These are phyloP conservation scores for Epinotia nisella DNA, from an alignment of 2,888 invertebrate species.

Conservation along the genomic window DNA sequence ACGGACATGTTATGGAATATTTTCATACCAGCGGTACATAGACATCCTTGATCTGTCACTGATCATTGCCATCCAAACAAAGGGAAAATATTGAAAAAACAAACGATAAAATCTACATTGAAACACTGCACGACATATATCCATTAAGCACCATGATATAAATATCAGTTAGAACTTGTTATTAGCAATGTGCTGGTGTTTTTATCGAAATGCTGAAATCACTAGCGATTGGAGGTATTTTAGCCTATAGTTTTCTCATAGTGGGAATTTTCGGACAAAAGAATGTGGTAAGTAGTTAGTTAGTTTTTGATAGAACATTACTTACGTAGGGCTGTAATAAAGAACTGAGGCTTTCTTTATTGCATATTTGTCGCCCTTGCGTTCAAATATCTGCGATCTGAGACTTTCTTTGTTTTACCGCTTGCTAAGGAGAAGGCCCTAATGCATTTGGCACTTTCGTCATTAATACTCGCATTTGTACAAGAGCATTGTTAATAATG, in stretches of 20 bases:
- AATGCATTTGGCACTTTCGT: too few species aligned
- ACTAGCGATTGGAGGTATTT: neutral
- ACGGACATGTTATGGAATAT: neutral
- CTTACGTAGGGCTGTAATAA: too few species aligned
- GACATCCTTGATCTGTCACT: constrained; percentile 18
- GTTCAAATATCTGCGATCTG: too few species aligned
- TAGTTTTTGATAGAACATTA: too few species aligned
- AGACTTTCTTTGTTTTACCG: too few species aligned
- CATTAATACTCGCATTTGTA: too few species aligned
- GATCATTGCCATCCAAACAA: constrained; percentile 10
- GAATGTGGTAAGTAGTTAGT: constrained; percentile 28
- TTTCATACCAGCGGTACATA: neutral
- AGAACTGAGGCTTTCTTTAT: too few species aligned
- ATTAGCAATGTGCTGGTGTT: neutral
- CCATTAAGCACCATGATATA: constrained; percentile 16
- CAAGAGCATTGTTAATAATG: too few species aligned
- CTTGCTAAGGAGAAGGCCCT: too few species aligned
- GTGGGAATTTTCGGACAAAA: neutral
- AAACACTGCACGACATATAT: constrained; percentile 5
- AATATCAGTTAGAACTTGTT: neutral
- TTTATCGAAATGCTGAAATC: constrained; percentile 24
- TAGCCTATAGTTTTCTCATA: constrained; percentile 7
- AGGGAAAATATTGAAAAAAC: constrained; percentile 5
- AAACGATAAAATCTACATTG: constrained; percentile 22
- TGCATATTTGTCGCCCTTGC: too few species aligned